Percentiles rank a stretch among this genome's conserved stretches.
Conservation (phyloP, 2,797 vertebrate genomes). For the Brachyrhaphis roseni region DNA sequence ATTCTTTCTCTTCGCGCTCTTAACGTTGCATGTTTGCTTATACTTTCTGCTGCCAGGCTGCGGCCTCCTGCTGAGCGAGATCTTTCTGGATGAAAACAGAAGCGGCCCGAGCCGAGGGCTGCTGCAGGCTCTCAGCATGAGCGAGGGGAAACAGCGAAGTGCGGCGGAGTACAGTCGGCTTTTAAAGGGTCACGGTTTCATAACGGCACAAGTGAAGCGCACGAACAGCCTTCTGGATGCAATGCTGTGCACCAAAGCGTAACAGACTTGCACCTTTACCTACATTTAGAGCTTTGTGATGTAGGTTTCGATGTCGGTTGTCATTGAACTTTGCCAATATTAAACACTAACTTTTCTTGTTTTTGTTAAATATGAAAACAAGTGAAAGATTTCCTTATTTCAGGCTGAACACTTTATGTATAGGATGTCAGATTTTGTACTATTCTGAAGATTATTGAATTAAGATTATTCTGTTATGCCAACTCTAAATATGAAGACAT, state of each 20-base stretch:
- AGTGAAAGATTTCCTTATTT: background rate
- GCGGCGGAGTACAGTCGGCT: conserved; percentile 77
- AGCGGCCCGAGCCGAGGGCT: conserved; percentile 73
- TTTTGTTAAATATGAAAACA: background rate
- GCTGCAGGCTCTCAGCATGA: conserved; percentile 86
- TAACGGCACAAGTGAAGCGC: conserved; percentile 61
- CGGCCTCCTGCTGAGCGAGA: conserved; percentile 84
- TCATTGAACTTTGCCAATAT: background rate
- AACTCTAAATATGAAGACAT: background rate
- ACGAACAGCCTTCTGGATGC: conserved; percentile 83
- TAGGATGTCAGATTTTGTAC: background rate
- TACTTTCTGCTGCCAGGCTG: conserved; percentile 73
- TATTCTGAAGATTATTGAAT: background rate
- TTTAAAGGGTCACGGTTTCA: conserved; percentile 82
- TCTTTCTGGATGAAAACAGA: conserved; percentile 81
- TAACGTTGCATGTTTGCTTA: conserved; percentile 21
- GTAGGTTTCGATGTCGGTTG: background rate
- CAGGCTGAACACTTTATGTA: background rate
- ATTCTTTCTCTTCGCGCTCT: conserved; percentile 9
- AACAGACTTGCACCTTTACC: conserved; percentile 17
- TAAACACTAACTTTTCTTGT: background rate
- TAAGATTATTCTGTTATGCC: background rate
- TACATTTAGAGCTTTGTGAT: background rate
- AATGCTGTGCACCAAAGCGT: conserved; percentile 81
- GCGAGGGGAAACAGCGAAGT: conserved; percentile 82